Evolutionary conservation across 1,140 invertebrate genomes (phyloP).

Genomic region (Adoxophyes honmai): DNA sequence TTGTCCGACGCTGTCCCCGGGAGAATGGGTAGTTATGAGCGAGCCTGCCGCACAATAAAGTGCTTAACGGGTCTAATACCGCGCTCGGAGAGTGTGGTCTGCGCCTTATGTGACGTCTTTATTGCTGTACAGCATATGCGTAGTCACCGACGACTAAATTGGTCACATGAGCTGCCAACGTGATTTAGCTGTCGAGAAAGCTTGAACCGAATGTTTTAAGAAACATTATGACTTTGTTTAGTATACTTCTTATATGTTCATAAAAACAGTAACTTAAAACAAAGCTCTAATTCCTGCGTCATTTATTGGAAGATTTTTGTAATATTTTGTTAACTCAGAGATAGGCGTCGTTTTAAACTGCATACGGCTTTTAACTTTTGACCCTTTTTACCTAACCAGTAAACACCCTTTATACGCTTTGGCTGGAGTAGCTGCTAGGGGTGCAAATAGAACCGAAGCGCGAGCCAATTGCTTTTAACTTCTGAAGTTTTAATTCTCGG

Average conservation of each 20-base stretch:
- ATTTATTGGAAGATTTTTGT: no score
- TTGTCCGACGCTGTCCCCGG: slow-evolving; percentile 61
- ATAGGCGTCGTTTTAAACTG: no score
- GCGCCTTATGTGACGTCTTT: slow-evolving; percentile 53
- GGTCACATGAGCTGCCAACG: background rate
- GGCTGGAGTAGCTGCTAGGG: background rate
- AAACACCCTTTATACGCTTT: slow-evolving; percentile 14
- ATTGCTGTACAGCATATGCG: slow-evolving; percentile 27
- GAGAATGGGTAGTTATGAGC: slow-evolving; percentile 68
- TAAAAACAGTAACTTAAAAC: no score
- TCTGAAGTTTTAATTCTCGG: slow-evolving; percentile 21
- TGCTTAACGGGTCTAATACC: slow-evolving; percentile 56
- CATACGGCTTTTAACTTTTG: background rate
- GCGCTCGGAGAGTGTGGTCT: slow-evolving; percentile 35
- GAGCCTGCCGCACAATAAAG: slow-evolving; percentile 62
- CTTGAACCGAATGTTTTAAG: no score
- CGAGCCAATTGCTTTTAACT: slow-evolving; percentile 22
- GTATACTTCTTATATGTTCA: no score
- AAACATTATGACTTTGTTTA: no score
- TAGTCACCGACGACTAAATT: slow-evolving; percentile 11
- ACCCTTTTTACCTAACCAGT: slow-evolving; percentile 19
- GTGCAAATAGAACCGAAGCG: slow-evolving; percentile 19
- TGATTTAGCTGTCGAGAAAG: no score
- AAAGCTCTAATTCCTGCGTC: no score
- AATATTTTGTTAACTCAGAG: no score